phyloP scores from a whole-genome alignment of 2,113 vertebrate species.

The Chascanopsetta lugubris region DNA sequence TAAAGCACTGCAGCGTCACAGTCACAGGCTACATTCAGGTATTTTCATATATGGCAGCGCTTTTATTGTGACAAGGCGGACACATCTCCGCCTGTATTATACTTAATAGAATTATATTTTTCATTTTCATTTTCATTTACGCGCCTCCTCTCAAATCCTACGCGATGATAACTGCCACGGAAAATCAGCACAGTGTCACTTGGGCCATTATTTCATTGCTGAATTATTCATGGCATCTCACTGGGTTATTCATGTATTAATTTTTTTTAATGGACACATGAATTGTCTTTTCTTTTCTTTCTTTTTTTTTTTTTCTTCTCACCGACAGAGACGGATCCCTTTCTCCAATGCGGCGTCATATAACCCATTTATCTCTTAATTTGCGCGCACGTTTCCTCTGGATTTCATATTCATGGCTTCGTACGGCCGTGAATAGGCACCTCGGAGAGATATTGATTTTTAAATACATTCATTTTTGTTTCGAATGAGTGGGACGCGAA shows the following conservation, averaged over 20 bases:
- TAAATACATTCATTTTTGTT: constrained; percentile 53
- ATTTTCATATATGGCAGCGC: constrained; percentile 8
- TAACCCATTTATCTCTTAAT: constrained; percentile 50
- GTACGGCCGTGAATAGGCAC: constrained; percentile 11
- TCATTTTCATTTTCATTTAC: constrained; percentile 35
- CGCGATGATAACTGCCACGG: constrained; percentile 46
- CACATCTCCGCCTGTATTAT: constrained; percentile 27
- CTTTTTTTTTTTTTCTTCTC: no score
- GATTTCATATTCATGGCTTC: constrained; percentile 59
- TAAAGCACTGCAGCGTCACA: no score
- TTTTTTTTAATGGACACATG: constrained; percentile 57
- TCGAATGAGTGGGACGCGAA: constrained; percentile 42
- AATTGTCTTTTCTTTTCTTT: constrained; percentile 60
- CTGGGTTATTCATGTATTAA: no score
- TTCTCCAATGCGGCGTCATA: constrained; percentile 30
- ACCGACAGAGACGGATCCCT: constrained; percentile 50
- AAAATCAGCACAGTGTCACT: constrained; percentile 51
- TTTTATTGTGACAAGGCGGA: constrained; percentile 36
- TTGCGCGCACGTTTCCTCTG: constrained; percentile 25
- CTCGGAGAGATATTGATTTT: constrained; percentile 59
- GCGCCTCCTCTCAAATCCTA: constrained; percentile 14
- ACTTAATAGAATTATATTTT: constrained; percentile 43
- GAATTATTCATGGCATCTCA: constrained; percentile 58
- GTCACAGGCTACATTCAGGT: no score
- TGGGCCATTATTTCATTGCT: constrained; percentile 48